Evolutionary conservation across 30 jellyfish, hydroid and myxozoan species (phyloP), one percentile per base, ranked within the genome.

Genomic region (Aurelia sp.): DNA sequence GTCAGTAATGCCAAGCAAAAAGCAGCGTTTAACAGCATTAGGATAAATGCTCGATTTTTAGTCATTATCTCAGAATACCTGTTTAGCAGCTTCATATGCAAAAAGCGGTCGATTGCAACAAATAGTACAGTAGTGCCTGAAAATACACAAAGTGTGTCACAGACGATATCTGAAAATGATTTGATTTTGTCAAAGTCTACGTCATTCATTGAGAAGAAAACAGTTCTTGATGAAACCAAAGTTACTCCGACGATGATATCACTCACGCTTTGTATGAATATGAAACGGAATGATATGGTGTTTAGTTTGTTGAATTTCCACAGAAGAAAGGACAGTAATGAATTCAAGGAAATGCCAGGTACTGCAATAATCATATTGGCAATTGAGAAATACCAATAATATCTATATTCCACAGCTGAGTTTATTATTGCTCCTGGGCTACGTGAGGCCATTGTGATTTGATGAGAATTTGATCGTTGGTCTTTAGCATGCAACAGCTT

Each of bases 101-200:
- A 66, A 74, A 41, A 81, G 4, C 90, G 90, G 44, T 81, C 90
- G 10, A 81, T 16, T 48, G 90, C 90, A 12, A 81, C 65, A 8
- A 67, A 62, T 10, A 63, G 4, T 1, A 81, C 60, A 58, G 68
- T 66, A 33, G 59, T 22, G 11, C 75, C 90, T 11, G 90, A 81
- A 67, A 81, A 81, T 37, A 18, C 35, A 65, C 90, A 81, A 27
- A 81, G 80, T 50, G 66, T 7, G 55, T 66, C 79, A 64, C 79
- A 69, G 21, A 53, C 15, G 79, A 81, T 81, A 18, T 69, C 73
- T 3, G 82, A 18, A 31, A 55, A 81, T 50, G 52, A 37, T 16
- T 50, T 81, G 31, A 81, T 50, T 6, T 35, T 31, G 60, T 74
- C 23, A 47, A 60, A 20, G 76, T 77, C 31, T 64, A 11, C 17